Base-by-base conservation (phyloP, 2,888 invertebrate species). In the Phalera bucephala region DNA sequence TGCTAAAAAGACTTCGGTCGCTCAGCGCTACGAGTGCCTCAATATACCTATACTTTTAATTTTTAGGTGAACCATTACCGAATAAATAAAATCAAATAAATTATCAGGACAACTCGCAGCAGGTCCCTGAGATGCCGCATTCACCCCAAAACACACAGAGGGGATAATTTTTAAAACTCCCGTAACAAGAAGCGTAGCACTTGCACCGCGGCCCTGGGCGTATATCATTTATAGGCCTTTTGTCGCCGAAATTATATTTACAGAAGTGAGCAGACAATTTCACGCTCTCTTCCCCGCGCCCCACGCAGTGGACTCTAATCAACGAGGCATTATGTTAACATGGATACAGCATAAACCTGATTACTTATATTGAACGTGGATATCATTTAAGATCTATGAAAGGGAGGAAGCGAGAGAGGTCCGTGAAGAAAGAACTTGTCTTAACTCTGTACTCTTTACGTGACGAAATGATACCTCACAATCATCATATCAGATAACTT, bases 211-310 rank as follows among this genome's bases (percentile, higher is more conserved):
- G 75, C 83, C 80, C 84, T 60, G 79, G 75, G 19, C 29, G 76
- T 80, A 71, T 87, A 86, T 86, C 87, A 85, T 87, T 87, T 83
- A 83, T 86, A 82, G 86, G 81, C 88, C 88, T 88, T 89, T 89
- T 89, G 89, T 89, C 86, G 77, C 80, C 86, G 72, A 89, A 89
- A 89, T 89, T 86, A 89, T 89, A 89, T 89, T 89, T 89, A 88
- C 88, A 89, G 85, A 89, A 89, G 87, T 86, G 88, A 89, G 83
- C 87, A 87, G 89, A 89, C 88, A 90, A 90, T 89, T 90, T 90
- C 89, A 90, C 87, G 89, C 75, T 88, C 83, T 82, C 86, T 86
- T 82, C 86, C 73, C 74, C 59, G 86, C 87, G 79, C 91, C 82
- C 76, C 76, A 75, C 74, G 58, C 65, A 64, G 67, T 67, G 80